Percentiles rank a stretch among this genome's conserved stretches.
Evolutionary conservation across 2,797 vertebrate species (phyloP).

Genomic region (Heterohyrax brucei): DNA sequence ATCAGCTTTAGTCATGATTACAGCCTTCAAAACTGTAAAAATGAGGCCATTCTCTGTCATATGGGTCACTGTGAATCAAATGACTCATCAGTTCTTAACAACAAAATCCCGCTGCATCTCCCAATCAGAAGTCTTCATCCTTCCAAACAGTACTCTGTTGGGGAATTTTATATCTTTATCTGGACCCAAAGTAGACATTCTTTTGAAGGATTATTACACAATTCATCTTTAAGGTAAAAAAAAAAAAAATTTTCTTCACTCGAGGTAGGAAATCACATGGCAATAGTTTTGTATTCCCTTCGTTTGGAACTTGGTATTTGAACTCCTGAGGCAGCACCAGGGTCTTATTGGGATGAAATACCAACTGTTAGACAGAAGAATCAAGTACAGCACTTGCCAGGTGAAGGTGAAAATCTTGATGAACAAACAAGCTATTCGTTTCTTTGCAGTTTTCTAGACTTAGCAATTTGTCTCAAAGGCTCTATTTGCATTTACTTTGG

Average conservation of each 20-base stretch:
- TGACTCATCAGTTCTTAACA: no score
- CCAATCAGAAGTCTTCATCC: slow-evolving; percentile 22
- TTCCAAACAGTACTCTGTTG: slow-evolving; percentile 25
- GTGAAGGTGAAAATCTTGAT: slow-evolving; percentile 80
- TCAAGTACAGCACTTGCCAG: slow-evolving; percentile 84
- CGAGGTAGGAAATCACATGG: slow-evolving; percentile 67
- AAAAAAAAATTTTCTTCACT: slow-evolving; percentile 66
- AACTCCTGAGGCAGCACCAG: slow-evolving; percentile 80
- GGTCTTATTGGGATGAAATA: slow-evolving; percentile 83
- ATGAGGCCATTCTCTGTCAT: no score
- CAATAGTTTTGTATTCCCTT: slow-evolving; percentile 82
- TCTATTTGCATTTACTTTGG: slow-evolving; percentile 33
- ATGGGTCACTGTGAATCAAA: no score
- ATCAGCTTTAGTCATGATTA: no score
- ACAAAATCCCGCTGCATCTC: neutral
- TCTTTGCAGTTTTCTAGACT: slow-evolving; percentile 52
- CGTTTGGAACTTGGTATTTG: slow-evolving; percentile 83
- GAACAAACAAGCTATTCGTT: slow-evolving; percentile 60
- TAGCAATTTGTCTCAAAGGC: slow-evolving; percentile 53
- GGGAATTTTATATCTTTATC: neutral
- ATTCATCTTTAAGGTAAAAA: slow-evolving; percentile 62
- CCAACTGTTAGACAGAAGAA: slow-evolving; percentile 82
- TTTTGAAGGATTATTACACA: slow-evolving; percentile 34
- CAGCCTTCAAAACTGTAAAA: no score
- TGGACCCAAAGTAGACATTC: slow-evolving; percentile 54